A percentile compares a stretch with the other conserved stretches of the same genome.
These are phyloP conservation scores for Chaenodraco wilsoni DNA, from an alignment of 2,797 vertebrate genomes.

Conservation along the genomic window DNA sequence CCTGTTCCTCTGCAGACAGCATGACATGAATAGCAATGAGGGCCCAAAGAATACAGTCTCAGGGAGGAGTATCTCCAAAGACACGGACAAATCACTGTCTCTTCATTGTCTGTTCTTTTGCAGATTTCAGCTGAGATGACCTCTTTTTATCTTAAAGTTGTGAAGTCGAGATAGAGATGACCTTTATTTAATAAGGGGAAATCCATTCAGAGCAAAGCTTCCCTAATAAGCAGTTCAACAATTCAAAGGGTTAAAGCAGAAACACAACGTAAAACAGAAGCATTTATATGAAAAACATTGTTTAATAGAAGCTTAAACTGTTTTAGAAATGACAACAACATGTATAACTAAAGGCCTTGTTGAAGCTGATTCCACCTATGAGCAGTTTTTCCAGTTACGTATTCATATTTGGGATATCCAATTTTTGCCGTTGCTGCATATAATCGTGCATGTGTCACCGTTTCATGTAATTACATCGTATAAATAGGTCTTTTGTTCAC, in stretches of 20 bases:
- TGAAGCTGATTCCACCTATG: too few species aligned
- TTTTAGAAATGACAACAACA: too few species aligned
- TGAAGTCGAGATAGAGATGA: background rate
- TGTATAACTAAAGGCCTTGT: too few species aligned
- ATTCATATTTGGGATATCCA: background rate
- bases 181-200: too few species aligned
- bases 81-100: background rate
- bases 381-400: too few species aligned
- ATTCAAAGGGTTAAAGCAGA: too few species aligned
- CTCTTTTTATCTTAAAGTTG: background rate
- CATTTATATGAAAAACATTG: too few species aligned
- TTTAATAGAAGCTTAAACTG: too few species aligned
- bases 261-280: too few species aligned
- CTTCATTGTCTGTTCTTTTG: background rate
- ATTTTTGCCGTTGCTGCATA: background rate
- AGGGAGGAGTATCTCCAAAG: background rate
- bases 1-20: constrained; percentile 43
- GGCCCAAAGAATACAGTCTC: constrained; percentile 8
- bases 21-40: constrained; percentile 39
- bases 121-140: background rate
- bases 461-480: background rate
- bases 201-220: too few species aligned
- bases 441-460: background rate
- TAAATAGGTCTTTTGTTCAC: constrained; percentile 7
- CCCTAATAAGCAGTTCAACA: too few species aligned